Evolutionary conservation across 2,113 vertebrate species (phyloP).

Genomic region (Rhinoderma darwinii): DNA sequence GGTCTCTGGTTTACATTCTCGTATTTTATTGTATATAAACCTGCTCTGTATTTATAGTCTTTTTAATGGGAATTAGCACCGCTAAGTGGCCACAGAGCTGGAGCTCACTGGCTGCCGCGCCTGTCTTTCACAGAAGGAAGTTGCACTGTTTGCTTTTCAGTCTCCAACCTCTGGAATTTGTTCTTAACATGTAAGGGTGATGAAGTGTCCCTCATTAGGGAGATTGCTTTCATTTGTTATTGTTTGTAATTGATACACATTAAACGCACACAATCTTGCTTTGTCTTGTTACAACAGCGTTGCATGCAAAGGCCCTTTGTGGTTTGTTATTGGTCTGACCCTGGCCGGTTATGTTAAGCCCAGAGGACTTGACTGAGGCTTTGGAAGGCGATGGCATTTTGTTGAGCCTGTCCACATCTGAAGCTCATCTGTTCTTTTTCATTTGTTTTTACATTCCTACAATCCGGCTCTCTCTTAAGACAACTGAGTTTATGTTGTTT

Average conservation of each 20-base stretch:
- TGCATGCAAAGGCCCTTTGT: slow-evolving; percentile 33
- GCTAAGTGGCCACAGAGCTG: slow-evolving; percentile 70
- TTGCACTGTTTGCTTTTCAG: slow-evolving; percentile 70
- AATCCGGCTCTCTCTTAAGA: slow-evolving; percentile 70
- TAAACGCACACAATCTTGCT: slow-evolving; percentile 64
- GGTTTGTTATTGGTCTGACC: slow-evolving; percentile 57
- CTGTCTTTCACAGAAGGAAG: slow-evolving; percentile 68
- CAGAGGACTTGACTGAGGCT: slow-evolving; percentile 63
- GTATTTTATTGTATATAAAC: slow-evolving; percentile 68
- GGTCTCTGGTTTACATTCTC: slow-evolving; percentile 46
- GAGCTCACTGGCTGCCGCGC: slow-evolving; percentile 64
- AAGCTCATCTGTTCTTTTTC: slow-evolving; percentile 71
- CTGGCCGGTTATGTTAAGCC: slow-evolving; percentile 45
- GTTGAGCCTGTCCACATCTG: slow-evolving; percentile 67
- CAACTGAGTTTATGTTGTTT: slow-evolving; percentile 69
- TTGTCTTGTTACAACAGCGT: slow-evolving; percentile 63
- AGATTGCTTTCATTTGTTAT: slow-evolving; percentile 68
- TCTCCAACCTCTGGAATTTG: slow-evolving; percentile 65
- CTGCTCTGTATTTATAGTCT: slow-evolving; percentile 71
- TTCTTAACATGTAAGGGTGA: slow-evolving; percentile 61
- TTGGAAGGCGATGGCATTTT: slow-evolving; percentile 58
- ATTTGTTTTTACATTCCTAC: slow-evolving; percentile 73
- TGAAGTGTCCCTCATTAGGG: slow-evolving; percentile 68
- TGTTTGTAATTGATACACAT: slow-evolving; percentile 66
- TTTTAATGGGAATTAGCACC: slow-evolving; percentile 77